Base-by-base conservation (phyloP, 2,888 invertebrate genomes). In the Choreutis nemorana region DNA sequence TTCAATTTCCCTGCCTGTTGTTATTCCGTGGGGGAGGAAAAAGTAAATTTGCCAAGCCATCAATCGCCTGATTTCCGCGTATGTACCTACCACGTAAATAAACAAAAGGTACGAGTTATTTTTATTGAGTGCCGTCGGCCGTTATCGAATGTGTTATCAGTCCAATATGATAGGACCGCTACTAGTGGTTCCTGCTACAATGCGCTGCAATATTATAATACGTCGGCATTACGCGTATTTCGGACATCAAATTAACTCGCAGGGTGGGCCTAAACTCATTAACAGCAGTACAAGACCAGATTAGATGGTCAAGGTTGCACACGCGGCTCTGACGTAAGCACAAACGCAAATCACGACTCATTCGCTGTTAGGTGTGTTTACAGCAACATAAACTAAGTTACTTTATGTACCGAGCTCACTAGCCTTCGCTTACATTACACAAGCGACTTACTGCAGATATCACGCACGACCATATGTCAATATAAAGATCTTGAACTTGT, bases 91-190 rank as follows among this genome's bases (percentile, higher is more conserved):
- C 20, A 30, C 21, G 16, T 21, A 26, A 24, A 26, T 12, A 30
- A 28, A 30, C 30, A 33, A 34, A 43, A 31, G 40, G 47, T 39
- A 38, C 37, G 47, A 53, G 45, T 43, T 49, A 54, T 56, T n/a
- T n/a, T n/a, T 63, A 67, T 64, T 60, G 52, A 53, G 60, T 66
- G 63, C 61, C 61, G 44, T 43, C 29, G 33, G 28, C 26, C 28
- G 47, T 60, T 70, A 77, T 77, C 77, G 75, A 45, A 73, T 73
- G 75, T 55, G 48, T 55, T 73, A 77, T 68, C 73, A 55, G 58
- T 53, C 55, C 61, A 70, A 73, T 75, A 70, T 68, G 62, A 63
- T 75, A 70, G 67, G 62, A 63, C 60, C 58, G 61, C 50, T 55
- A 58, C n/a, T 59, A 48, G 57, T 48, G 49, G 58, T 52, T 44